Evolutionary conservation across 1,140 invertebrate genomes (phyloP), one percentile per base, ranked within the genome.

Genomic region (Archivesica marissinica): DNA sequence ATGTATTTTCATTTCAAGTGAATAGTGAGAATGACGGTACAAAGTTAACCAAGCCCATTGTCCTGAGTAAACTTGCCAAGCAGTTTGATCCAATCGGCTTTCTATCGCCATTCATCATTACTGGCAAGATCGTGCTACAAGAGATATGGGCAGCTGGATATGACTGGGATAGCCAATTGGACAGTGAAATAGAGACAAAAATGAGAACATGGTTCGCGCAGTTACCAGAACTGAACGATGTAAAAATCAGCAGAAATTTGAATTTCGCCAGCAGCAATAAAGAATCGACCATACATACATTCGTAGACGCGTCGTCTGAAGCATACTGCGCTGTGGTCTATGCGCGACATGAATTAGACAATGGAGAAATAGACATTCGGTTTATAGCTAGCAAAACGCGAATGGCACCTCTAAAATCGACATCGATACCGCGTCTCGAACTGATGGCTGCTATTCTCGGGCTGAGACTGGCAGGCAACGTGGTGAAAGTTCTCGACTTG

Each of bases 1-100:
- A 86, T 52, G 0, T 33, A 1, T 86, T 86, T 38, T 52, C 0
- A n/a, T 66, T 80, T 56, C 4, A 66, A 20, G 35, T 33, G 4
- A 11, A 66, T 20, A 6, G 17, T 25, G 4, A 17, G 17, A 11
- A 66, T 13, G 6, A n/a, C n/a, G 54, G 33, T 30, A 59, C 4
- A 20, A 66, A 38, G 11, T 11, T 23, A 39, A 66, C 61, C 2
- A 66, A 66, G 35, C 35, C 33, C 39, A 72, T 17, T 25, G 44
- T 72, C 13, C n/a, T 50, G 28, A 72, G 50, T 23, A 30, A 20
- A 7, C 25, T 72, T 50, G 68, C 68, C 1, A 47, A 39, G 30
- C 15, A 25, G 4, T 72, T 47, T 47, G 68, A 72, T 72, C 68
- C 68, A 50, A 39, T 47, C 28, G 68, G 68, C 25, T 20, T 47